phyloP scores from a whole-genome alignment of 2,113 vertebrate genomes.

The Phocoena phocoena region DNA sequence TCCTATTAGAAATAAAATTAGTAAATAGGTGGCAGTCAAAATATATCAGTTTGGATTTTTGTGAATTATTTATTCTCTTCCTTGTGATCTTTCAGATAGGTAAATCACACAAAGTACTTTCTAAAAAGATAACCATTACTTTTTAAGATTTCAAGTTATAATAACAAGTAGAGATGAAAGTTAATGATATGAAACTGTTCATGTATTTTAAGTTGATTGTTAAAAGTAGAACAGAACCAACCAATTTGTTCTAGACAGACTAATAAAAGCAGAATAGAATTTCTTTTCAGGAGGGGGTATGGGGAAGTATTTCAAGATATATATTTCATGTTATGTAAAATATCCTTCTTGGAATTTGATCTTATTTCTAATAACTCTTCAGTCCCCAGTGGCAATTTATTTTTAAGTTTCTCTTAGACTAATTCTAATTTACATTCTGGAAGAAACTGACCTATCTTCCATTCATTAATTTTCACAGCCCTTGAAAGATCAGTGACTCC shows the following conservation, averaged over 20 bases:
- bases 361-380: slow-evolving; percentile 9
- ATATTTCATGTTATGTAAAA: slow-evolving; percentile 3
- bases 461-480: neutral
- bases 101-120: slow-evolving; percentile 41
- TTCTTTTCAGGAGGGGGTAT: neutral
- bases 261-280: slow-evolving; percentile 1
- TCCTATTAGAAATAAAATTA: slow-evolving; percentile 26
- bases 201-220: neutral
- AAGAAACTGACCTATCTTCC: neutral
- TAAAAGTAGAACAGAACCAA: neutral
- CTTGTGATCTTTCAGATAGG: slow-evolving; percentile 27
- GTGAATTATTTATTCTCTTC: neutral
- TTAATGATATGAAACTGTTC: neutral
- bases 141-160: slow-evolving; percentile 43
- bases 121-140: slow-evolving; percentile 32
- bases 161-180: slow-evolving; percentile 28
- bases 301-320: neutral
- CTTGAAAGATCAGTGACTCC: neutral
- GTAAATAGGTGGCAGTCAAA: neutral
- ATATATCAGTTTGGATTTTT: neutral
- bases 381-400: neutral
- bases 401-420: slow-evolving; percentile 19
- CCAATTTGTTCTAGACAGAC: neutral
- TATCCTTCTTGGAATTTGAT: neutral
- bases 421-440: slow-evolving; percentile 3